Evolutionary conservation across 2,888 invertebrate species (phyloP), one percentile per base, ranked within the genome.

Genomic region (Emmelina monodactyla): DNA sequence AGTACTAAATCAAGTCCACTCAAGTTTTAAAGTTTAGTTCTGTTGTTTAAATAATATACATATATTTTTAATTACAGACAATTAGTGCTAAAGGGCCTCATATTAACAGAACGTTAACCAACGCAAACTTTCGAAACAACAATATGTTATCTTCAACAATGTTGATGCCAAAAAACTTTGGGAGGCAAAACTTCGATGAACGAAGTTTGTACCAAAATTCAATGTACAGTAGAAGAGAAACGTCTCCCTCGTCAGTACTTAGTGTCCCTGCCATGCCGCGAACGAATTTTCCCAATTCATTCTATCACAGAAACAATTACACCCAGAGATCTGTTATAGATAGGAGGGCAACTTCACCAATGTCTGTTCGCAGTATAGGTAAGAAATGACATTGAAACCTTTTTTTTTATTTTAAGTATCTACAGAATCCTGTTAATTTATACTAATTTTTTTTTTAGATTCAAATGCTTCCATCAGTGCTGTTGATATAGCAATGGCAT

Each of bases 311-410:
- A 36, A 53, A 53, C 9, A 55, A 55, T 44, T 47, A 53, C 36
- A 58, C 58, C 3, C 59, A 58, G 10, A 53, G 55, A 33, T 66
- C 67, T 0, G 47, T 58, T 14, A 50, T 49, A 29, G 61, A 59
- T 56, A 60, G 58, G 6, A 58, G 68, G 52, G 51, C 60, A 50
- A 58, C 60, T 11, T 68, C 75, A 31, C 60, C 72, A n/a, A 52
- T 58, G 44, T 73, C 76, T 14, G 42, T 64, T 37, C 53, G 62
- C 37, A 71, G 64, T 44, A 59, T 60, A 40, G 66, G 75, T 75
- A 48, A 38, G 51, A 12, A 12, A 13, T 28, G 11, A 28, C 11
- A 28, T n/a, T 28, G 11, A 28, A 7, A 28, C 11, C 11, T n/a
- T 7, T 7, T 6, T 28, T 7, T 28, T 11, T 28, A n/a, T n/a